Evolutionary conservation across 2,888 invertebrate species (phyloP), one percentile per base, ranked within the genome.

Genomic region (Pheosia tremula): DNA sequence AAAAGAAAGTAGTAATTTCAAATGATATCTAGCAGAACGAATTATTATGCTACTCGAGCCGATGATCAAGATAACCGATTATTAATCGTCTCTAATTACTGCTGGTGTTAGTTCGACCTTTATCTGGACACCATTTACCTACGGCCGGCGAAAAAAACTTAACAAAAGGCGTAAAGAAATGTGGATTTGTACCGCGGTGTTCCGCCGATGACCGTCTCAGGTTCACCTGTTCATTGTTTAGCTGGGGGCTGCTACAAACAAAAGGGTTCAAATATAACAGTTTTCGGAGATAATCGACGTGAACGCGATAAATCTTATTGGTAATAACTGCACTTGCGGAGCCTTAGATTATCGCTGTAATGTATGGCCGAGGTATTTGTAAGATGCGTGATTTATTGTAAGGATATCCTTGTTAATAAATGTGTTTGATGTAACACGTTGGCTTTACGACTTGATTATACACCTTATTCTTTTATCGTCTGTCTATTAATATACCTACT

Each of bases 41-140:
- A 91, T 91, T 90, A 91, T 83, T 83, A 84, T 84, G 83, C 85
- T 87, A 84, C 85, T 79, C 79, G 84, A 82, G 74, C 73, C 75
- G 69, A 78, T 82, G 88, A 93, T 93, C 93, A 86, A 93, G 93
- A 93, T 93, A 93, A 91, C 87, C 87, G 85, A 91, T 92, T 91
- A 93, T 93, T 93, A 93, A 93, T 93, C 87, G 91, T 85, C 87
- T 78, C 91, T 93, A 93, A 93, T 93, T 93, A 93, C 92, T 93
- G 93, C 92, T 90, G 93, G 93, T 93, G 93, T 93, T 93, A 89
- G 91, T 86, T 86, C 89, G 89, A 90, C 91, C 90, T 90, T 85
- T 91, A 91, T 92, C 90, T 88, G 90, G 87, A 92, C 93, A 92
- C 90, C 89, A 89, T 90, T 92, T 88, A 86, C 83, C 83, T 88